Conservation (phyloP, 2,888 invertebrate species). For the Limnephilus rhombicus region DNA sequence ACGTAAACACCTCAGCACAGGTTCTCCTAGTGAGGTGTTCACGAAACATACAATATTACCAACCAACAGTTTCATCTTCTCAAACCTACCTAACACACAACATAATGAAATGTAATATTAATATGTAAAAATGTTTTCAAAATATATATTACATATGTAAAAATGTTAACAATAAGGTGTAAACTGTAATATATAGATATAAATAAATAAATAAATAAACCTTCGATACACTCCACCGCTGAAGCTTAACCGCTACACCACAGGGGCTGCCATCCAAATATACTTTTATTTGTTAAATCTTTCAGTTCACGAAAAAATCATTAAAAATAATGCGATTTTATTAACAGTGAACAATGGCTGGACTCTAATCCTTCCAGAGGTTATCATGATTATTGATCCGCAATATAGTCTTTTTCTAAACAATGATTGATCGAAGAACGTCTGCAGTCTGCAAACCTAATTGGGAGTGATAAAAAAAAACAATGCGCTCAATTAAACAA, state of each 20-base stretch:
- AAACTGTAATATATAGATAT: too few species aligned
- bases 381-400: conserved; percentile 1
- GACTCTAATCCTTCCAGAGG: neutral
- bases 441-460: neutral
- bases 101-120: too few species aligned
- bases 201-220: too few species aligned
- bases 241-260: neutral
- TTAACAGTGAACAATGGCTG: neutral
- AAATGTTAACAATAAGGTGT: too few species aligned
- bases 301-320: neutral
- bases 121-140: too few species aligned
- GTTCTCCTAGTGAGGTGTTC: too few species aligned
- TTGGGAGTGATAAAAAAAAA: conserved; percentile 3
- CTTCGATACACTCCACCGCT: neutral
- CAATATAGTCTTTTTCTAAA: neutral
- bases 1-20: too few species aligned
- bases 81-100: too few species aligned
- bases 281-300: neutral
- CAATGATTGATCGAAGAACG: neutral
- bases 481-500: conserved; percentile 18
- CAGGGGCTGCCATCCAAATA: neutral
- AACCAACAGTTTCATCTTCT: too few species aligned
- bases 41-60: too few species aligned
- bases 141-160: too few species aligned
- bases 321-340: neutral